Evolutionary conservation across 2,797 vertebrate genomes (phyloP), one percentile per base, ranked within the genome.

Genomic region (Acanthurus tractus): DNA sequence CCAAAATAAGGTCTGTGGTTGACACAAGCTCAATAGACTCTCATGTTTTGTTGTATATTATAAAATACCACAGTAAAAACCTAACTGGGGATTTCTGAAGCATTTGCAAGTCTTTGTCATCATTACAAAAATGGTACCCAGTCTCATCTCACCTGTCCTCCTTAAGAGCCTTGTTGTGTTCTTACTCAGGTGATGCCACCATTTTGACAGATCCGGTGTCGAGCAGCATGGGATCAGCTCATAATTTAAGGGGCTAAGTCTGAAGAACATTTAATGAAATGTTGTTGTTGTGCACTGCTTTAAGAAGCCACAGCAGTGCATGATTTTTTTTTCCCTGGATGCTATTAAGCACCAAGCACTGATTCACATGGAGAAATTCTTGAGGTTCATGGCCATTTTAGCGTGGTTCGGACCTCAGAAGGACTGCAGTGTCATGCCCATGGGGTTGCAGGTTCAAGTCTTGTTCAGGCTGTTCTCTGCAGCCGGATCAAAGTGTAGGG

Each of bases 401-500:
- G 69, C 42, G 46, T 14, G 38, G 52, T 57, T 85, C 36, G 76
- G 72, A 52, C 64, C 69, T 59, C 58, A 55, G 52, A 75, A 53
- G 38, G 74, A 53, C 69, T 56, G 63, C 63, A 65, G 57, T 79
- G 65, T 73, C 63, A 42, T 55, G 42, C 58, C 66, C 25, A 64
- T 7, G 11, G 73, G 54, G 65, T 63, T 75, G 59, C 63, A 57
- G 67, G 71, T 71, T 83, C 42, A 70, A 50, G 50, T 83, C 55
- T 74, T 70, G 59, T 68, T 87, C 82, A 68, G 73, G 78, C 57
- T 74, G 58, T 53, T 72, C 75, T 63, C 54, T 45, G 63, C 14
- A 57, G 74, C 54, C 17, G n/a, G 36, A 75, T 84, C 64, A 71
- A 69, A 77, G 52, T 42, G 29, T 29, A 29, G 4, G 25, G 25